Conservation (phyloP, 2,113 vertebrate genomes). For the Pungitius pungitius region DNA sequence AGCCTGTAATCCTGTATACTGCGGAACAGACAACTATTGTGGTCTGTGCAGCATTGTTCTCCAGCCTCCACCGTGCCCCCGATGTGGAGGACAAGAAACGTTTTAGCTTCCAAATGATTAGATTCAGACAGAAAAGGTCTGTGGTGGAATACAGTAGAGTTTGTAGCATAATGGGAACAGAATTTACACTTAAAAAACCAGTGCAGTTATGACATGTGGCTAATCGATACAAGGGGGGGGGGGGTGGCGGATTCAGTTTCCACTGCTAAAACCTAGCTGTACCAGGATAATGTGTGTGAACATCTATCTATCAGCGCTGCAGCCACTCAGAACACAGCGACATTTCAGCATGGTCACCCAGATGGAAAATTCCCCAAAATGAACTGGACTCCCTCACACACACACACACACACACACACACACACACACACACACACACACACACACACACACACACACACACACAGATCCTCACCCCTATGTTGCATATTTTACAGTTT, state of each 20-base stretch:
- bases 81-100: slow-evolving; percentile 20
- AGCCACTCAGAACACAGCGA: not conserved
- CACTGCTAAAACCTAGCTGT: slow-evolving; percentile 9
- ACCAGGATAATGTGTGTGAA: not conserved
- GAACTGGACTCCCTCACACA: not conserved
- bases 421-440: not conserved
- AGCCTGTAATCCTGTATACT: not conserved
- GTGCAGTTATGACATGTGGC: not conserved
- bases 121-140: slow-evolving; percentile 4
- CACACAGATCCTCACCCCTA: not conserved
- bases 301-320: slow-evolving; percentile 9
- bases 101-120: not conserved
- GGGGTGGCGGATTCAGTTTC: no score
- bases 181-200: not conserved
- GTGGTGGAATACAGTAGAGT: not conserved
- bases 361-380: slow-evolving; percentile 43
- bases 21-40: slow-evolving; percentile 26
- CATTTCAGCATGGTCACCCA: slow-evolving; percentile 28
- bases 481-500: slow-evolving; percentile 30
- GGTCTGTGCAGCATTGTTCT: not conserved
- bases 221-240: no score
- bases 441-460: not conserved
- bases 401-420: not conserved
- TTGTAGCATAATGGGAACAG: not conserved
- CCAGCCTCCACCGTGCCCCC: not conserved